phyloP scores from a whole-genome alignment of 2,113 vertebrate species.

The Salvelinus fontinalis region DNA sequence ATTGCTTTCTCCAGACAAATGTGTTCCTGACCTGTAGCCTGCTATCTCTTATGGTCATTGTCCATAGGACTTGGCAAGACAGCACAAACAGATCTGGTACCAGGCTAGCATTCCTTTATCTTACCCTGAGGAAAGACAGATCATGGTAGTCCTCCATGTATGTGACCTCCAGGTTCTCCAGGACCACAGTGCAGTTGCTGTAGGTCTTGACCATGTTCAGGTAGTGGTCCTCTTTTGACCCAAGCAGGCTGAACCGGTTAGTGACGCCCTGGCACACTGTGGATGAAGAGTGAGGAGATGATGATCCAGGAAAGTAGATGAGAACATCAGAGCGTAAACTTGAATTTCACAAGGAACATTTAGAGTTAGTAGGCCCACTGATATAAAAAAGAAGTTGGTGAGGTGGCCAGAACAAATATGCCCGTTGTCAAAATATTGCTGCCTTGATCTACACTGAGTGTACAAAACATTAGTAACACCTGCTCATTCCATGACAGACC shows the following conservation, averaged over 20 bases:
- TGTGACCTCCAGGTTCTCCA: conserved; percentile 94
- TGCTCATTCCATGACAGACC: too few relatives aligned
- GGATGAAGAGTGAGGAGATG: conserved; percentile 14
- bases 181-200: conserved; percentile 90
- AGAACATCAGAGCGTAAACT: too few relatives aligned
- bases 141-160: conserved; percentile 80
- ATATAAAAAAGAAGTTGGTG: not conserved
- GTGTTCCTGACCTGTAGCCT: too few relatives aligned
- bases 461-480: too few relatives aligned
- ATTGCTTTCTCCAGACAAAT: not conserved
- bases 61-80: too few relatives aligned
- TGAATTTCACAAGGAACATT: not conserved
- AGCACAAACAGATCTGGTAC: not conserved
- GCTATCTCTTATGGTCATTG: too few relatives aligned
- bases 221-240: conserved; percentile 85
- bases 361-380: not conserved
- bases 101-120: not conserved
- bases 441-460: too few relatives aligned
- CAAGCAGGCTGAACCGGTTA: conserved; percentile 84
- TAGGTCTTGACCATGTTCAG: conserved; percentile 88
- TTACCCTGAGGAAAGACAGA: conserved; percentile 90
- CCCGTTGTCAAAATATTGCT: too few relatives aligned
- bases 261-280: conserved; percentile 89
- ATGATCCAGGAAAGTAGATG: not conserved
- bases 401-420: not conserved